Base-by-base conservation (phyloP, 1,140 invertebrate species). In the Periplaneta americana region DNA sequence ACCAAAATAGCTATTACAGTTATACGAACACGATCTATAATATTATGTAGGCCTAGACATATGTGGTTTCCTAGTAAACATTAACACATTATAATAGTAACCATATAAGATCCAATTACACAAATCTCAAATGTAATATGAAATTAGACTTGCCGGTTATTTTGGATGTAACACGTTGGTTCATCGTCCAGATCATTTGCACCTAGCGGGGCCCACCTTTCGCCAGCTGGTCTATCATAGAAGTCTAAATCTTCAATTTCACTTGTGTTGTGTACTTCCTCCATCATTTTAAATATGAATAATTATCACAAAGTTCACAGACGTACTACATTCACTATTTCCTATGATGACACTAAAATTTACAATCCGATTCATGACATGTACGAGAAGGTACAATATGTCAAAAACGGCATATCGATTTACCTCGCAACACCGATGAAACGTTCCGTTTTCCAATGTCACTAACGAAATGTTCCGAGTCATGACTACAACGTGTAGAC, bases 161-260 rank as follows among this genome's bases (percentile, higher is more conserved):
- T 22, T 34, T 75, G 11, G 75, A 80, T 66, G 74, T 39, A 78
- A 31, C 34, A 78, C 34, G 75, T 37, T 75, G 75, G 32, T 18
- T 80, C 89, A 32, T 89, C 88, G 28, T 91, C 90, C 3, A 87
- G 87, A 81, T 91, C 88, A 77, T 93, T 92, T 57, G 94, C 95
- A n/a, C 95, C 95, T 74, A 96, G 85, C 66, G 95, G 95, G 48
- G 95, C 94, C 91, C 94, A 95, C 82, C 95, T 88, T 84, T 95
- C 93, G 80, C 92, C 92, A 0, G 90, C 84, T 6, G 88, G 89
- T 82, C 88, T 80, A 76, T 89, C 88, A 36, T 86, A 85, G 81
- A 78, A 79, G 11, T 83, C 83, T 22, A 82, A 74, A 74, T 78
- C 80, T 74, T 83, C 82, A 22, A 33, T 35, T 34, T 83, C 82